These are phyloP conservation scores for Meloidogyne exigua DNA, from an alignment of 1,140 invertebrate species.

Conservation along the genomic window DNA sequence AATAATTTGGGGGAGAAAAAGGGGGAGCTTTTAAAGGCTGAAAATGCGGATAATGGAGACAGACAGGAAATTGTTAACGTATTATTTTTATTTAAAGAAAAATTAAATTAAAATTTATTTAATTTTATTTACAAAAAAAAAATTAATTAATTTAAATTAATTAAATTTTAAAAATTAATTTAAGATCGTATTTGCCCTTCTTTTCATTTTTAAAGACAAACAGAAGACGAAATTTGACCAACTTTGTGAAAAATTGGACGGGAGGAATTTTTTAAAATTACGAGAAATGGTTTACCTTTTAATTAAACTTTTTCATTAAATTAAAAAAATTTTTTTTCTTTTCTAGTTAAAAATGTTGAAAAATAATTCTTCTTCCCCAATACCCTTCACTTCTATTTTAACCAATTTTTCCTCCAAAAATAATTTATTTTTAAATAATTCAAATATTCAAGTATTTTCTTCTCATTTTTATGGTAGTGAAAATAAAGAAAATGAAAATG, in stretches of 20 bases:
- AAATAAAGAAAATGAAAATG: neutral
- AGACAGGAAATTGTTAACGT: conserved; percentile 6
- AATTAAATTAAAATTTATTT: too few relatives aligned
- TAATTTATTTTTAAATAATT: neutral
- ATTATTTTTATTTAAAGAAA: too few relatives aligned
- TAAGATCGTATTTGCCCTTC: neutral
- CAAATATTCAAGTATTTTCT: conserved; percentile 23
- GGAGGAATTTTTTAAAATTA: neutral
- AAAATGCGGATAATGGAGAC: neutral
- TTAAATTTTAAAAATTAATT: neutral
- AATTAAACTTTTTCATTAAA: too few relatives aligned
- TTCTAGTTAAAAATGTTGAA: neutral
- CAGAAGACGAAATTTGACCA: neutral
- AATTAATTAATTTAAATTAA: too few relatives aligned
- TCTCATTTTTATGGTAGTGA: neutral
- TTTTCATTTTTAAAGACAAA: neutral
- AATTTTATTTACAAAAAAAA: too few relatives aligned
- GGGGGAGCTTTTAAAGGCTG: neutral
- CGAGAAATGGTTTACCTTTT: neutral
- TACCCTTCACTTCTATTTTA: conserved; percentile 13
- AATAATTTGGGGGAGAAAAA: neutral
- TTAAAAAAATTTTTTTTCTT: neutral
- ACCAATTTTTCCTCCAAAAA: neutral
- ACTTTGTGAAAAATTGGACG: neutral
- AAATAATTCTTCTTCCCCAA: neutral